A percentile compares a stretch with the other conserved stretches of the same genome.
phyloP scores from a whole-genome alignment of 2,888 invertebrate genomes.

The Noctuana brunneofusca region DNA sequence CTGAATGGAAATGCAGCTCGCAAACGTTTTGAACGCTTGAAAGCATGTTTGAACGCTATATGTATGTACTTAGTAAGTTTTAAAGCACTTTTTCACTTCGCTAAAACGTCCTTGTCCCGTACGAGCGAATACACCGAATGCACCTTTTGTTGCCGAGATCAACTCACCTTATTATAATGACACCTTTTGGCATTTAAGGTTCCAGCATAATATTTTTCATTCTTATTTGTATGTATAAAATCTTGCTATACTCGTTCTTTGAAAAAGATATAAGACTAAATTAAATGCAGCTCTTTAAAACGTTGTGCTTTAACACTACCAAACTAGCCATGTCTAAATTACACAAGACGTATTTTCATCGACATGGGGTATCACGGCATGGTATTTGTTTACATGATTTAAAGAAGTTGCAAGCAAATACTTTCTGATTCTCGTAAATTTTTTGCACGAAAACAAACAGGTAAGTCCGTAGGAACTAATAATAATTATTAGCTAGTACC shows the following conservation, averaged over 20 bases:
- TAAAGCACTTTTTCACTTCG: slow-evolving; percentile 30
- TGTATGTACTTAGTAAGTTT: slow-evolving; percentile 33
- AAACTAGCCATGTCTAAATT: neutral
- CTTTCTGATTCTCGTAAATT: neutral
- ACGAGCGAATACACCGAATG: slow-evolving; percentile 20
- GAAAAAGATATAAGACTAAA: neutral
- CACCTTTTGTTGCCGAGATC: slow-evolving; percentile 18
- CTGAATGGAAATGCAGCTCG: slow-evolving; percentile 34
- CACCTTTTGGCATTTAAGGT: neutral
- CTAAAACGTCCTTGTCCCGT: slow-evolving; percentile 27
- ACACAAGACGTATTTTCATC: neutral
- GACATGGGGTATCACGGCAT: slow-evolving; percentile 9
- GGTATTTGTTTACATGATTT: neutral
- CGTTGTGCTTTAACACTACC: neutral
- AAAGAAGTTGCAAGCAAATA: neutral
- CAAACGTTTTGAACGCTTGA: slow-evolving; percentile 32
- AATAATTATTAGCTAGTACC: neutral
- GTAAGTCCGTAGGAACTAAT: slow-evolving; percentile 5
- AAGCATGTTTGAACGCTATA: slow-evolving; percentile 35
- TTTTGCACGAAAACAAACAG: slow-evolving; percentile 5
- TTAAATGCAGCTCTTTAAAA: slow-evolving; percentile 13
- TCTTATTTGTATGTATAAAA: too few species aligned
- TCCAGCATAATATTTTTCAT: neutral
- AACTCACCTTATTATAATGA: slow-evolving; percentile 4
- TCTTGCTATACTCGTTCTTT: slow-evolving; percentile 7